phyloP scores from a whole-genome alignment of 2,797 vertebrate genomes.

The Gallinago solitaria region DNA sequence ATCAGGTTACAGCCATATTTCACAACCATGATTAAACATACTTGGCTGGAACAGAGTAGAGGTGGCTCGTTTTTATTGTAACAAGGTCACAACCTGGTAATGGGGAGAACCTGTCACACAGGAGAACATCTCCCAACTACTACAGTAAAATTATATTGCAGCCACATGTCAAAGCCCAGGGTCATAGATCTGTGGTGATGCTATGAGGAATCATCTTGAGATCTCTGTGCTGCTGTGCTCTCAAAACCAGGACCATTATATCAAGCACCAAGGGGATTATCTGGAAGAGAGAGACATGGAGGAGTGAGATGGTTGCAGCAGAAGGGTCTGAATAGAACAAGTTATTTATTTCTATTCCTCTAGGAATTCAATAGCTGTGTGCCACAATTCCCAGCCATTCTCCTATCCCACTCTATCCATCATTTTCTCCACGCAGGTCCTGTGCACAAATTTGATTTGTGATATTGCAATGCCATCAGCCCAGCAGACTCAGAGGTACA shows the following conservation, averaged over 20 bases:
- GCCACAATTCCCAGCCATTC: not conserved
- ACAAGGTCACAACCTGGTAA: not conserved
- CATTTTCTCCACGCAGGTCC: not conserved
- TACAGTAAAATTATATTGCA: not conserved
- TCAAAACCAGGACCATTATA: not conserved
- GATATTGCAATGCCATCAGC: not conserved
- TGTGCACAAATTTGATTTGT: not conserved
- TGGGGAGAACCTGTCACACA: not conserved
- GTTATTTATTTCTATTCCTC: not conserved
- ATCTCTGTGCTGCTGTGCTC: not conserved
- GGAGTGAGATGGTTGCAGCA: not conserved
- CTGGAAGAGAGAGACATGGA: not conserved
- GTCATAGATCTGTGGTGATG: not conserved
- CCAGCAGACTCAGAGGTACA: not conserved
- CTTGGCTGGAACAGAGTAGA: not conserved
- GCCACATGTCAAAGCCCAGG: not conserved
- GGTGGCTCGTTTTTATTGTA: not conserved
- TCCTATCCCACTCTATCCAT: not conserved
- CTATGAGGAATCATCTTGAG: not conserved
- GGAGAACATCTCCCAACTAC: not conserved
- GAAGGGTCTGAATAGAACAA: not conserved
- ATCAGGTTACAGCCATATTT: not conserved
- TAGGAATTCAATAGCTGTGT: not conserved
- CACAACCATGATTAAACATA: not conserved
- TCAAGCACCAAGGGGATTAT: not conserved